phyloP scores from a whole-genome alignment of 92 coral and sea anemone species.

The Umimayanthus chanpuru region DNA sequence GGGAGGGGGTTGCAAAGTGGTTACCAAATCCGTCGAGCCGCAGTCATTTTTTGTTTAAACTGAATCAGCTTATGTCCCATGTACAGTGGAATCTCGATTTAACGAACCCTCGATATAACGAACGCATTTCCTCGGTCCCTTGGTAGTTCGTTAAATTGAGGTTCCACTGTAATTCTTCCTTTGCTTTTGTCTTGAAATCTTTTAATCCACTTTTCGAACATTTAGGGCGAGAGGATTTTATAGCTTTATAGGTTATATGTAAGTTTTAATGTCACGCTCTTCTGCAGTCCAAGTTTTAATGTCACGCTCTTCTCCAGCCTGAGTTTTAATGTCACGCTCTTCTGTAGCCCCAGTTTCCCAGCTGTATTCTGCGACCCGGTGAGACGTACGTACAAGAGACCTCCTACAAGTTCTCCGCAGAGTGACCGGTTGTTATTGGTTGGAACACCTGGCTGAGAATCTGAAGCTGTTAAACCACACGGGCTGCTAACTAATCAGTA shows the following conservation, averaged over 20 bases:
- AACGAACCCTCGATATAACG: too few relatives aligned
- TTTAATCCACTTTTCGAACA: not conserved
- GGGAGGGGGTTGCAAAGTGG: too few relatives aligned
- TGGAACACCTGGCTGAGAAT: not conserved
- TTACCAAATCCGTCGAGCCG: too few relatives aligned
- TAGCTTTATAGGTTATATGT: not conserved
- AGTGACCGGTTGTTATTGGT: conserved; percentile 4
- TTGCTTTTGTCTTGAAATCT: too few relatives aligned
- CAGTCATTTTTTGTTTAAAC: too few relatives aligned
- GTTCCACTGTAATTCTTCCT: too few relatives aligned
- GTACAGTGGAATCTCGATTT: too few relatives aligned
- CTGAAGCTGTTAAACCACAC: not conserved
- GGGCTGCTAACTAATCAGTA: too few relatives aligned
- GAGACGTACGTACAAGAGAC: conserved; percentile 76
- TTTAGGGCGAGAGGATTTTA: not conserved
- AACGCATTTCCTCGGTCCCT: too few relatives aligned
- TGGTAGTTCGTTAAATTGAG: too few relatives aligned
- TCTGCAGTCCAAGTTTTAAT: not conserved
- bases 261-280: not conserved
- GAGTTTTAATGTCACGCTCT: not conserved
- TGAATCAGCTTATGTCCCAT: too few relatives aligned
- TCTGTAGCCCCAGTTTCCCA: conserved; percentile 82
- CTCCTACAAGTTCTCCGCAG: conserved; percentile 67
- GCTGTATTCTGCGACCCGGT: conserved; percentile 81
- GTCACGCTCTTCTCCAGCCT: too few relatives aligned